Conservation (phyloP, 1,140 invertebrate species). For the Argopecten irradians region DNA sequence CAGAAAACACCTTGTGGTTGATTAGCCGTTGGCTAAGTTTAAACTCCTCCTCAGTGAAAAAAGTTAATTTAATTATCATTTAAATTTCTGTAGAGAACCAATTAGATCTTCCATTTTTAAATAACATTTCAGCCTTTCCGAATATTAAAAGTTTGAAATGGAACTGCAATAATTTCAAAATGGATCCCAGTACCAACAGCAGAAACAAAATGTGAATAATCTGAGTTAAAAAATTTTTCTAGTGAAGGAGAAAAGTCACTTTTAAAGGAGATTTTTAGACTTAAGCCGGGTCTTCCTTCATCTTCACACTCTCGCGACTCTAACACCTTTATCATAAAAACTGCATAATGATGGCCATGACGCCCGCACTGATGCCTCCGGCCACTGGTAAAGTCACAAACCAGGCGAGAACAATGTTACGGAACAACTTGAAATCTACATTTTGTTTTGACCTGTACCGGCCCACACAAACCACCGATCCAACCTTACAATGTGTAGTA, state of each 20-base stretch:
- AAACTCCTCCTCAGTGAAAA: no score
- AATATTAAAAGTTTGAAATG: no score
- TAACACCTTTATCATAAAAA: background rate
- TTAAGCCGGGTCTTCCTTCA: background rate
- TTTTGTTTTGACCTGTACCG: slow-evolving; percentile 83
- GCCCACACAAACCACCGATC: slow-evolving; percentile 95
- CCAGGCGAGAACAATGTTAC: slow-evolving; percentile 98
- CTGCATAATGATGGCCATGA: slow-evolving; percentile 82
- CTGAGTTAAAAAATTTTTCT: no score
- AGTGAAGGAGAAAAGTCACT: background rate
- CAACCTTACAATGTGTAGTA: slow-evolving; percentile 99
- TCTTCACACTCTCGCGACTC: background rate
- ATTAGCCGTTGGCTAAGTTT: no score
- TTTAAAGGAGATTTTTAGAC: background rate
- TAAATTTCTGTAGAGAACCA: no score
- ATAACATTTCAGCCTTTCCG: no score
- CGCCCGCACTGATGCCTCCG: slow-evolving; percentile 87
- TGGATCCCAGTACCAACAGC: no score
- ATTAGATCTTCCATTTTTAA: no score
- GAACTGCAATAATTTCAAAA: no score
- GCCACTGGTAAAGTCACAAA: slow-evolving; percentile 95
- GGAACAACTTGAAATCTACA: slow-evolving; percentile 93
- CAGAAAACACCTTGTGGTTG: no score
- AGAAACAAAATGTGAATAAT: no score
- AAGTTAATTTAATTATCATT: no score